phyloP scores from a whole-genome alignment of 2,113 vertebrate species.

The Loxodonta africana region DNA sequence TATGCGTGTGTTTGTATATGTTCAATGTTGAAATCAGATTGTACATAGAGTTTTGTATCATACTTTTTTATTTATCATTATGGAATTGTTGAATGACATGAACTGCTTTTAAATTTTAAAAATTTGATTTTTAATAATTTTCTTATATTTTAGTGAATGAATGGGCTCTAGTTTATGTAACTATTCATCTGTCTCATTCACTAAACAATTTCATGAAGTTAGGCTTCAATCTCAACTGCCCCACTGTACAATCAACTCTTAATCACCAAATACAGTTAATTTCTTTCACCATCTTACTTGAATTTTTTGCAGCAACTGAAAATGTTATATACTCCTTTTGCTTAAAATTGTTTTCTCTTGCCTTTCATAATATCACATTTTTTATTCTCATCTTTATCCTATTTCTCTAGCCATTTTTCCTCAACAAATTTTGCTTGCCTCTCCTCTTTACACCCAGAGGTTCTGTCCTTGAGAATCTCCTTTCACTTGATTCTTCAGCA shows the following conservation, averaged over 20 bases:
- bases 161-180: background rate
- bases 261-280: background rate
- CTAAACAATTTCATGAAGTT: background rate
- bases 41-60: background rate
- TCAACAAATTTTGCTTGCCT: background rate
- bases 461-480: background rate
- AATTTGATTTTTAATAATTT: background rate
- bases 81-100: background rate
- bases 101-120: background rate
- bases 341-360: background rate
- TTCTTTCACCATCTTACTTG: background rate
- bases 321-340: background rate
- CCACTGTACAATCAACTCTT: background rate
- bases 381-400: background rate
- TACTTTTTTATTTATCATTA: background rate
- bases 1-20: background rate
- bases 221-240: background rate
- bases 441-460: background rate
- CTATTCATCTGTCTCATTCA: background rate
- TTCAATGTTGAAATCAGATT: background rate
- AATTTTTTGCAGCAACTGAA: background rate
- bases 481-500: background rate
- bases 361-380: background rate
- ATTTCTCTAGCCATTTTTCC: background rate
- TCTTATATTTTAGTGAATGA: conserved; percentile 27